Evolutionary conservation across 2,797 vertebrate genomes (phyloP).

Genomic region (Martes flavigula): DNA sequence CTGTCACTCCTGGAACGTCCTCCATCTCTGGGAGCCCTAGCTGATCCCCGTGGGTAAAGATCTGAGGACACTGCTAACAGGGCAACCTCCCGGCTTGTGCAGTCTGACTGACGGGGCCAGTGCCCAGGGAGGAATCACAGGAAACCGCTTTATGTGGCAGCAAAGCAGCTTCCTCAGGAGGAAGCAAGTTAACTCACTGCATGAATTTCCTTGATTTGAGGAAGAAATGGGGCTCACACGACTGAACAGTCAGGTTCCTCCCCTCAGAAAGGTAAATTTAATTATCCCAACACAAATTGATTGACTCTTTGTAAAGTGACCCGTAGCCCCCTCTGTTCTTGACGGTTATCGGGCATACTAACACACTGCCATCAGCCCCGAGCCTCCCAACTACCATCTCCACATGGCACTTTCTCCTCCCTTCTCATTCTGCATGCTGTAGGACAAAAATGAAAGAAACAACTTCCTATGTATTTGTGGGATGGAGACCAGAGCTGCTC

Average conservation of each 20-base stretch:
- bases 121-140: rapidly evolving
- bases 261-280: not conserved
- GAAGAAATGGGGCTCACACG: not conserved
- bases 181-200: not conserved
- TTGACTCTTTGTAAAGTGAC: not conserved
- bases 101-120: not conserved
- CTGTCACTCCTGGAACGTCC: not conserved
- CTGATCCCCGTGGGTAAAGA: not conserved
- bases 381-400: not conserved
- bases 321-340: not conserved
- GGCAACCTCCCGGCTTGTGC: not conserved
- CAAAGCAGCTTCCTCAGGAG: not conserved
- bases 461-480: not conserved
- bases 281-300: not conserved
- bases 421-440: not conserved
- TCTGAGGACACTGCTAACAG: no score
- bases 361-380: not conserved
- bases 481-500: not conserved
- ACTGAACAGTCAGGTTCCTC: not conserved
- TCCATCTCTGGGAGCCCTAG: rapidly evolving
- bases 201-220: not conserved
- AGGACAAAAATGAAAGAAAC: not conserved
- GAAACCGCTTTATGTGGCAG: not conserved
- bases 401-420: not conserved
- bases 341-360: rapidly evolving